Percentiles rank a stretch among this genome's conserved stretches.
Conservation (phyloP, 35 echinoderm and acorn worm species). For the Ophiothrix spiculata region DNA sequence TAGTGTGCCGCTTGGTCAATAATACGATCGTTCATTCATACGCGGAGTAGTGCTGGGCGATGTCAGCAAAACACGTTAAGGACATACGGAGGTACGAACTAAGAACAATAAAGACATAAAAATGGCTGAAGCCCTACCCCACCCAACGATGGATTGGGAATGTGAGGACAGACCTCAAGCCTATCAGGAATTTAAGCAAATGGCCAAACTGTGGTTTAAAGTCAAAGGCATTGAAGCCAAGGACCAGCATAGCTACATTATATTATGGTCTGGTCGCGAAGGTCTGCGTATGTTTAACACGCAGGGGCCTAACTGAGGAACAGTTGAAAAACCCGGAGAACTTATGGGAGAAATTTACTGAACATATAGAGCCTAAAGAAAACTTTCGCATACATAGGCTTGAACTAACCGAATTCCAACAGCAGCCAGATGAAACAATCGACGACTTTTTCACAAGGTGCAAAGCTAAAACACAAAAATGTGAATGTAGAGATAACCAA, state of each 20-base stretch:
- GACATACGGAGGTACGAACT: too few species aligned
- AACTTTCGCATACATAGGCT: conserved; percentile 18
- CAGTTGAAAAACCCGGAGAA: not conserved
- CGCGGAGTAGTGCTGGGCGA: too few species aligned
- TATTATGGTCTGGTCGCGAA: conserved; percentile 21
- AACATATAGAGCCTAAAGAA: not conserved
- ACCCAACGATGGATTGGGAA: not conserved
- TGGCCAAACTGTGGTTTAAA: not conserved
- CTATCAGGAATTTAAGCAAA: not conserved
- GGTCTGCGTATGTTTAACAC: conserved; percentile 39
- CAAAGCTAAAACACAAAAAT: conserved; percentile 2
- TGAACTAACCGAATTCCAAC: not conserved
- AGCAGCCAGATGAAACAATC: not conserved
- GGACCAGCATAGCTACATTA: conserved; percentile 11
- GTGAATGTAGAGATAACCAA: not conserved
- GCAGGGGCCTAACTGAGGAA: not conserved
- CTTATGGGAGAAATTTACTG: not conserved
- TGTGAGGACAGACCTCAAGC: not conserved
- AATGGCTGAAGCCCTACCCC: too few species aligned
- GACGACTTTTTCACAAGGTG: not conserved
- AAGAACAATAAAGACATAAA: too few species aligned
- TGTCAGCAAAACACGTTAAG: too few species aligned
- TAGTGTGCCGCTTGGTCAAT: too few species aligned
- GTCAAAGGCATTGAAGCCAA: not conserved
- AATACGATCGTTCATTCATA: too few species aligned